These are phyloP conservation scores for Eriocheir sinensis DNA, from an alignment of 1,140 invertebrate species.

Conservation along the genomic window DNA sequence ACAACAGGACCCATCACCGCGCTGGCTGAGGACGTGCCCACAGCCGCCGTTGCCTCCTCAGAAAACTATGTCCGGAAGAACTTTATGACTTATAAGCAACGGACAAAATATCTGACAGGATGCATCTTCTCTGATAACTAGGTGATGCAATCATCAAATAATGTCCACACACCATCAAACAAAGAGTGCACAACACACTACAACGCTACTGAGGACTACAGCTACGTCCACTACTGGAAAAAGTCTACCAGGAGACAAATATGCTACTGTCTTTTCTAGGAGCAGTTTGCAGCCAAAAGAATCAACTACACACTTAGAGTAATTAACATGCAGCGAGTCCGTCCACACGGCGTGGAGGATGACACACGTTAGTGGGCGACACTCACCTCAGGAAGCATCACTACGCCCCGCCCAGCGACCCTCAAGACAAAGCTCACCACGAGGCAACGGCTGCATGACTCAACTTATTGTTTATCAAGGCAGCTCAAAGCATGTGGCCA, in stretches of 20 bases:
- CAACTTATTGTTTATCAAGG: too few relatives aligned
- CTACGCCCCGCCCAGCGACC: too few relatives aligned
- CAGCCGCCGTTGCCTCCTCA: background rate
- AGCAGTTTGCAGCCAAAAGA: background rate
- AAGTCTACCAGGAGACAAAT: background rate
- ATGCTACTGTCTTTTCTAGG: background rate
- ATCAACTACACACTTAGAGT: background rate
- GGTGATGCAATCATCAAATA: constrained; percentile 25
- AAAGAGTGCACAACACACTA: background rate
- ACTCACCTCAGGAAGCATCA: constrained; percentile 22
- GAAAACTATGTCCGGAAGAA: background rate
- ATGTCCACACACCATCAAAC: constrained; percentile 23
- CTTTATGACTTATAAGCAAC: constrained; percentile 3
- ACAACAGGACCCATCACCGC: background rate
- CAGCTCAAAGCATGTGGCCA: too few relatives aligned
- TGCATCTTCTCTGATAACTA: constrained; percentile 31
- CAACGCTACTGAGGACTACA: background rate
- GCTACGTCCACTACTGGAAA: background rate
- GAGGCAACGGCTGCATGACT: too few relatives aligned
- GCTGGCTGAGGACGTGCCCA: constrained; percentile 17
- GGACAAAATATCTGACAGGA: constrained; percentile 45
- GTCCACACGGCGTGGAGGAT: background rate
- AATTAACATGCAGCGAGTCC: constrained; percentile 12
- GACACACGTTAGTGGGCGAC: background rate
- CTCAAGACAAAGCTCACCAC: too few relatives aligned